phyloP scores from a whole-genome alignment of 2,113 vertebrate genomes.

The Oryzias curvinotus region DNA sequence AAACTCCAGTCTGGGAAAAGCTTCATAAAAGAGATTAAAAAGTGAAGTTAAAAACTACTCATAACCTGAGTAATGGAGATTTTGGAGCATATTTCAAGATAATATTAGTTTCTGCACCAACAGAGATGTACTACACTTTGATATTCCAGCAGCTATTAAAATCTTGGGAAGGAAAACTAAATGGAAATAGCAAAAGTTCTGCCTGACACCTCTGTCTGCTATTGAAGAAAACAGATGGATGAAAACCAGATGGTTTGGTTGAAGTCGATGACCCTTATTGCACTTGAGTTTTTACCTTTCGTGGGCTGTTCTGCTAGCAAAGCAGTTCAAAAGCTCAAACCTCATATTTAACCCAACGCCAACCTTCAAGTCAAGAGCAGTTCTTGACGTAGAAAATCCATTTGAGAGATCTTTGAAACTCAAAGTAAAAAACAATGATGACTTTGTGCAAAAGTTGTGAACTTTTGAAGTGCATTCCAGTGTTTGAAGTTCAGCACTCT shows the following conservation, averaged over 20 bases:
- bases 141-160: not conserved
- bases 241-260: not conserved
- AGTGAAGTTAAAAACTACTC: no score
- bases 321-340: slow-evolving; percentile 22
- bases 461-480: slow-evolving; percentile 57
- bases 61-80: no score
- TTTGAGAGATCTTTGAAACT: slow-evolving; percentile 42
- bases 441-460: slow-evolving; percentile 44
- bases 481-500: slow-evolving; percentile 54
- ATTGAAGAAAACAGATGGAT: not conserved
- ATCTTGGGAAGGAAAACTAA: not conserved
- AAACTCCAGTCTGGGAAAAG: no score
- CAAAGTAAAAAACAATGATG: slow-evolving; percentile 52
- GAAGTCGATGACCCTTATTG: not conserved
- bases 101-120: no score
- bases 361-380: slow-evolving; percentile 32
- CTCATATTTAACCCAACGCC: not conserved
- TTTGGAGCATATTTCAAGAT: no score
- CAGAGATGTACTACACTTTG: not conserved
- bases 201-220: not conserved
- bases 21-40: no score
- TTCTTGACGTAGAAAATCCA: slow-evolving; percentile 38
- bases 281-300: slow-evolving; percentile 5
- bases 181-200: not conserved
- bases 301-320: not conserved